Conservation (phyloP, 2,113 vertebrate species). For the Percina caprodes region DNA sequence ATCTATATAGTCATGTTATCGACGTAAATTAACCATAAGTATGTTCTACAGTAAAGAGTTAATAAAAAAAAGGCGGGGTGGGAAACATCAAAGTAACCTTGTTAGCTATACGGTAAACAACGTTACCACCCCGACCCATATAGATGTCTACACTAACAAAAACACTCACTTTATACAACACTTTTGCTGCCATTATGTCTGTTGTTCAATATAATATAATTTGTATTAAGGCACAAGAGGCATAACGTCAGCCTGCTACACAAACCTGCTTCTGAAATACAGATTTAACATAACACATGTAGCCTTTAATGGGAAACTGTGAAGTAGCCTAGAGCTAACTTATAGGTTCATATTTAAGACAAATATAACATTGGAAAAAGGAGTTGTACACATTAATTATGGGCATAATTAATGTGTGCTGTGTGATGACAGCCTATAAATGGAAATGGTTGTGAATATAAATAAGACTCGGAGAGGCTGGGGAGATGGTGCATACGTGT, state of each 20-base stretch:
- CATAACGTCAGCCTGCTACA: too few species aligned
- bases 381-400: background rate
- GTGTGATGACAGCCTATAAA: background rate
- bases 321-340: too few species aligned
- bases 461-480: background rate
- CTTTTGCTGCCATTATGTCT: too few species aligned
- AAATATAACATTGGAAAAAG: background rate
- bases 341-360: background rate
- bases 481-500: conserved; percentile 47
- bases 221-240: too few species aligned
- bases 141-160: background rate
- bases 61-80: background rate
- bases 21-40: background rate
- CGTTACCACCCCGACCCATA: background rate
- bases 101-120: too few species aligned
- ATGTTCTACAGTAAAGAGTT: too few species aligned
- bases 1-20: too few species aligned
- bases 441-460: background rate
- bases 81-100: background rate
- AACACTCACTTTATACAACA: too few species aligned
- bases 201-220: too few species aligned
- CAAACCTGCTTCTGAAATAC: too few species aligned
- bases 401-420: background rate
- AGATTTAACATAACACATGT: too few species aligned
- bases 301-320: too few species aligned